A percentile compares a stretch with the other conserved stretches of the same genome.
phyloP scores from a whole-genome alignment of 2,888 invertebrate genomes.

The Spisula subtruncata region DNA sequence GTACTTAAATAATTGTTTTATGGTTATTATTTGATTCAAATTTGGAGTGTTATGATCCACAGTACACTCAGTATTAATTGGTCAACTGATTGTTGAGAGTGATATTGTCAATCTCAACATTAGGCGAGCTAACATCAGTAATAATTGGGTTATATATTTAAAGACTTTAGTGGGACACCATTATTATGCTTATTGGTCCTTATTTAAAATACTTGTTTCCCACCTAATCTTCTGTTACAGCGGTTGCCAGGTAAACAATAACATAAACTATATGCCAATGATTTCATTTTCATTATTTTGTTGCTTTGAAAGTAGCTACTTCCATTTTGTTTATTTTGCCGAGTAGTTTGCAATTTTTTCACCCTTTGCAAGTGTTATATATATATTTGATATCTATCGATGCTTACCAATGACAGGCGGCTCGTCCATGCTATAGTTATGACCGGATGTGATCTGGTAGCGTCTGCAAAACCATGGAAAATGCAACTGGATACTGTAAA shows the following conservation, averaged over 20 bases:
- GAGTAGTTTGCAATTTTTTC: slow-evolving; percentile 13
- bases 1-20: no score
- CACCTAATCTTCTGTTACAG: no score
- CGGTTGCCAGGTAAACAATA: no score
- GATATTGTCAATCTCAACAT: no score
- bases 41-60: no score
- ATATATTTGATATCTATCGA: not conserved
- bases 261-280: no score
- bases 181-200: not conserved
- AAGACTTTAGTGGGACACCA: not conserved
- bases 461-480: slow-evolving; percentile 95
- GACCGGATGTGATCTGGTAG: slow-evolving; percentile 95
- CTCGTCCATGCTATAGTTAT: slow-evolving; percentile 93
- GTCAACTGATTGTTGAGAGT: no score
- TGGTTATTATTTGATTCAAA: no score
- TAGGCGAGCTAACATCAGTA: no score
- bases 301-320: not conserved
- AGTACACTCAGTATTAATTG: no score
- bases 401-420: slow-evolving; percentile 71
- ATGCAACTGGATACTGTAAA: slow-evolving; percentile 94
- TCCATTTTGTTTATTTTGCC: slow-evolving; percentile 13
- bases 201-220: no score
- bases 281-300: not conserved
- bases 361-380: slow-evolving; percentile 10
- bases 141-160: no score